Evolutionary conservation across 2,113 vertebrate species (phyloP), one percentile per base, ranked within the genome.

Genomic region (Cranoglanis bouderius): DNA sequence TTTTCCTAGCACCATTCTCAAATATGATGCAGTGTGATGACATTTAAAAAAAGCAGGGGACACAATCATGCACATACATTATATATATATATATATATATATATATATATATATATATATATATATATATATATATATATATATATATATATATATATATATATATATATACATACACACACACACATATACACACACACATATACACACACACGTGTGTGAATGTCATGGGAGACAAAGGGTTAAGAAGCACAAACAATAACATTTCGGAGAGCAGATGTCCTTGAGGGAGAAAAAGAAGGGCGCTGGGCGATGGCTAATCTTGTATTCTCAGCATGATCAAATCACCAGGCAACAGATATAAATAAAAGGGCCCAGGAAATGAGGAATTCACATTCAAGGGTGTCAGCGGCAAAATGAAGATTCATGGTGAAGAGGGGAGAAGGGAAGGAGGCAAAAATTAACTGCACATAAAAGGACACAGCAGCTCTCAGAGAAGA

Each of bases 331-430:
- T 95, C 96, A 96, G 96, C 97, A 97, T 96, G 96, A 97, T 97
- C 96, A 95, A 97, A 97, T 97, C 97, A 97, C 97, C 96, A 96
- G 96, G 97, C 97, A 97, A 97, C 97, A 97, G 96, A 96, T 96
- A 97, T 96, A 97, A 97, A 97, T 98, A 98, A 97, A 97, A 97
- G 96, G 96, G 96, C 83, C 87, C 96, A 97, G 96, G 97, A 97
- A 97, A 97, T 97, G 97, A 97, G 97, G 97, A 97, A 97, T 97
- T 97, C 97, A 96, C 96, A 97, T 97, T 97, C 96, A 97, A 97
- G 96, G 95, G 96, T 98, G 97, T 98, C 97, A 97, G 96, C 93
- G 83, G 94, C 96, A 93, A 97, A 98, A 98, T 97, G 97, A 97
- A 97, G 97, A 97, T 97, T 97, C 97, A 98, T 97, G 97, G 97